phyloP scores from a whole-genome alignment of 2,888 invertebrate genomes.

The Lordiphosa andalusiaca region DNA sequence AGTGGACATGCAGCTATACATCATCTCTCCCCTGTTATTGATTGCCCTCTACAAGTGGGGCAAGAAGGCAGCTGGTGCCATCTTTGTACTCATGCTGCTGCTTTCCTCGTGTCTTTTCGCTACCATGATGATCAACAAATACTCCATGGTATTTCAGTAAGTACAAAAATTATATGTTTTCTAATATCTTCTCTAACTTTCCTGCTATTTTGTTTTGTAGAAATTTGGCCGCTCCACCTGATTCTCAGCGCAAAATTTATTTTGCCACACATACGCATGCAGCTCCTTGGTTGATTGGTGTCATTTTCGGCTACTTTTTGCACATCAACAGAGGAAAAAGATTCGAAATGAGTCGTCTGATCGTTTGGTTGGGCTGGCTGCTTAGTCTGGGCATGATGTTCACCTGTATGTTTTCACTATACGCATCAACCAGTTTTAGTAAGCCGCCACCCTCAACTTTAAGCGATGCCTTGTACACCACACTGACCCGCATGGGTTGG shows the following conservation, averaged over 20 bases:
- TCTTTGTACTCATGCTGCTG: slow-evolving; percentile 55
- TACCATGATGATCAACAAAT: slow-evolving; percentile 61
- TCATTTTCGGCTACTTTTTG: slow-evolving; percentile 68
- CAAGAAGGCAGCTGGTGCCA: slow-evolving; percentile 48
- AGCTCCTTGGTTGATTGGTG: slow-evolving; percentile 70
- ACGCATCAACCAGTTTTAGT: slow-evolving; percentile 41
- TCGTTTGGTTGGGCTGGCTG: slow-evolving; percentile 57
- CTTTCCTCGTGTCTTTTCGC: slow-evolving; percentile 67
- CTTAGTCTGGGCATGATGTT: slow-evolving; percentile 46
- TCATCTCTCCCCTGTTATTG: slow-evolving; percentile 82
- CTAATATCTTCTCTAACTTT: too few relatives aligned
- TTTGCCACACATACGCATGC: slow-evolving; percentile 65
- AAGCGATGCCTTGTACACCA: slow-evolving; percentile 64
- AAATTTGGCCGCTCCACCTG: slow-evolving; percentile 9
- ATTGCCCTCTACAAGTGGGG: slow-evolving; percentile 79
- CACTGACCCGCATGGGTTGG: slow-evolving; percentile 71
- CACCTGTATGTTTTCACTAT: slow-evolving; percentile 59
- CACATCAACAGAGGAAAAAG: slow-evolving; percentile 46
- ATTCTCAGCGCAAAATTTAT: slow-evolving; percentile 33
- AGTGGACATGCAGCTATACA: slow-evolving; percentile 82
- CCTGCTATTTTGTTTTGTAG: slow-evolving; percentile 17
- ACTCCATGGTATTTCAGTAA: slow-evolving; percentile 44
- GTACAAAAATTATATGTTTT: neutral
- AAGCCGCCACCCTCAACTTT: slow-evolving; percentile 39
- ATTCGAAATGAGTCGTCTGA: slow-evolving; percentile 32